A percentile compares a stretch with the other conserved stretches of the same genome.
Conservation (phyloP, 1,140 invertebrate genomes). For the Plodia interpunctella region DNA sequence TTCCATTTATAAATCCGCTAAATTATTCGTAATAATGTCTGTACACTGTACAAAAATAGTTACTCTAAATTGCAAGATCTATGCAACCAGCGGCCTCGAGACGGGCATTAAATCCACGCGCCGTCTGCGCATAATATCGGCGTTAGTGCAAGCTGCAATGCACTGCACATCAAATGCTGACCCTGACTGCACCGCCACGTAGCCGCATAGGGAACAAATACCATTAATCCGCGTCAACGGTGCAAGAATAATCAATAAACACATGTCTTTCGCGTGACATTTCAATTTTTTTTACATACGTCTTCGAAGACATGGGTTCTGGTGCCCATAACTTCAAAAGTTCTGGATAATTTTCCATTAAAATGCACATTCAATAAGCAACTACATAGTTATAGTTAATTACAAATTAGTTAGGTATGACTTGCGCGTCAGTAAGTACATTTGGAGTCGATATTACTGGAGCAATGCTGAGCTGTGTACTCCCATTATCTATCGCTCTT, state of each 20-base stretch:
- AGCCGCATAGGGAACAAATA: constrained; percentile 7
- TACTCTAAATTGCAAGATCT: constrained; percentile 1
- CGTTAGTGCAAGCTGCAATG: constrained; percentile 23
- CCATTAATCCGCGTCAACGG: not conserved
- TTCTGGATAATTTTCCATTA: no score
- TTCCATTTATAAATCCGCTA: no score
- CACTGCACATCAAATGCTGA: constrained; percentile 19
- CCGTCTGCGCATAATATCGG: constrained; percentile 44
- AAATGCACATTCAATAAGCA: no score
- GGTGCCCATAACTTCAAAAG: not conserved
- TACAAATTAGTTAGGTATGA: no score
- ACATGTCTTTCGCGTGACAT: not conserved
- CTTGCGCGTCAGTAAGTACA: no score
- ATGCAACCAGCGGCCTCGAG: constrained; percentile 34
- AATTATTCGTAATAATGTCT: no score
- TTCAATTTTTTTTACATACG: constrained; percentile 1
- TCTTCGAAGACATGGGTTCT: not conserved
- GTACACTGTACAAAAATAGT: not conserved
- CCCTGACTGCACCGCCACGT: constrained; percentile 21
- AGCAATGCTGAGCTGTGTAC: no score
- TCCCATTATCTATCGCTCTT: no score
- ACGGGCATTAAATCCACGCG: constrained; percentile 50
- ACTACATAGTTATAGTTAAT: no score
- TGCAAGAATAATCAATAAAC: constrained; percentile 1
- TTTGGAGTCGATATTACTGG: no score